Evolutionary conservation across 1,140 invertebrate species (phyloP).

Genomic region (Hyposmocoma kahamanoa): DNA sequence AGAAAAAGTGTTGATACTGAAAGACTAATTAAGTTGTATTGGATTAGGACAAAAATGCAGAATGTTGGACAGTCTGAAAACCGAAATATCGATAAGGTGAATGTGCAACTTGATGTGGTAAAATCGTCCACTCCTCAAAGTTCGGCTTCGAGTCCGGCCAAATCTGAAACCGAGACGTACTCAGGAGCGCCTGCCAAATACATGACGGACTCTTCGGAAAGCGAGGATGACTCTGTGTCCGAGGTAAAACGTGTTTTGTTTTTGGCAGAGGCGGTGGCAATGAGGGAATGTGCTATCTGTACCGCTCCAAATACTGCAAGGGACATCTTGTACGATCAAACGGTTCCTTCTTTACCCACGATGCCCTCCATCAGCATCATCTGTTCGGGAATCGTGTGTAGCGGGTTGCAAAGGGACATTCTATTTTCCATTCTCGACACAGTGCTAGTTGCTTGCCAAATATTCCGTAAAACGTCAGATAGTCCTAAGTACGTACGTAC

Average conservation of each 20-base stretch:
- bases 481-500: slow-evolving; percentile 70
- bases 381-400: slow-evolving; percentile 35
- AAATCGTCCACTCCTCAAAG: slow-evolving; percentile 74
- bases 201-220: slow-evolving; percentile 92
- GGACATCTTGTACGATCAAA: slow-evolving; percentile 67
- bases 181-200: slow-evolving; percentile 84
- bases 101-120: slow-evolving; percentile 75
- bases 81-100: slow-evolving; percentile 83
- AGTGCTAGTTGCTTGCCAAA: slow-evolving; percentile 66
- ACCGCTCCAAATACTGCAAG: slow-evolving; percentile 70
- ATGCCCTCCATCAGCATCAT: slow-evolving; percentile 29
- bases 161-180: slow-evolving; percentile 86
- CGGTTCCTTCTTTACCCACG: slow-evolving; percentile 42
- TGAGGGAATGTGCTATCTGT: slow-evolving; percentile 70
- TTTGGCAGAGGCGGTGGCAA: slow-evolving; percentile 70
- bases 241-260: slow-evolving; percentile 83
- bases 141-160: slow-evolving; percentile 77
- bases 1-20: slow-evolving; percentile 72
- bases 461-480: slow-evolving; percentile 73
- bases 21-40: slow-evolving; percentile 74
- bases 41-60: slow-evolving; percentile 88
- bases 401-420: slow-evolving; percentile 43
- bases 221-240: slow-evolving; percentile 93
- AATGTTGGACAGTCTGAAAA: slow-evolving; percentile 89
- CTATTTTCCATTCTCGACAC: slow-evolving; percentile 49